Percentiles rank a stretch among this genome's conserved stretches.
Evolutionary conservation across 2,113 vertebrate species (phyloP).

Genomic region (Esox niger): DNA sequence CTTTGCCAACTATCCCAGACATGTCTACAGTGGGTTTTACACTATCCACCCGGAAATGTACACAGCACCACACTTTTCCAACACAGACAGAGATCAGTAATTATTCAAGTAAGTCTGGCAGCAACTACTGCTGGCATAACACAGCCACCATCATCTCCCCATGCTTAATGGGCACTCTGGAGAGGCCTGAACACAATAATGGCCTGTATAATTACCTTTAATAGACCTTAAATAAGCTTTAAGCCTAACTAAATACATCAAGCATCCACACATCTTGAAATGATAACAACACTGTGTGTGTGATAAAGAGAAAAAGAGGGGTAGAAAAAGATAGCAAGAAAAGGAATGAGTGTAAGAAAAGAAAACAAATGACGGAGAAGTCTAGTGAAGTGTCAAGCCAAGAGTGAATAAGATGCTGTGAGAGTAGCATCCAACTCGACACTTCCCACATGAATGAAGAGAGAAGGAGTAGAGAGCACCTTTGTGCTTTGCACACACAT

Average conservation of each 20-base stretch:
- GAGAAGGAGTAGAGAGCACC: not conserved
- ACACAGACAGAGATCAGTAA: conserved; percentile 46
- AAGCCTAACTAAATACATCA: conserved; percentile 68
- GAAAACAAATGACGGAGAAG: not conserved
- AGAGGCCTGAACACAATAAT: conserved; percentile 51
- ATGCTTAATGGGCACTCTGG: conserved; percentile 53
- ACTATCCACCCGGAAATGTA: not conserved
- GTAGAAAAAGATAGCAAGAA: not conserved
- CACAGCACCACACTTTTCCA: conserved; percentile 16
- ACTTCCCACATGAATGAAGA: conserved; percentile 19
- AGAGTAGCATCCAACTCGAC: not conserved
- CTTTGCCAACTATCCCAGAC: not conserved
- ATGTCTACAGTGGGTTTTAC: conserved; percentile 6
- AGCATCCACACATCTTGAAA: conserved; percentile 21
- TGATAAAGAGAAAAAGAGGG: not conserved
- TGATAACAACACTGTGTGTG: conserved; percentile 29
- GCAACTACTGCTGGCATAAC: conserved; percentile 43
- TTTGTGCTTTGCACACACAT: conserved; percentile 21
- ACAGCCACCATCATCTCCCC: conserved; percentile 42
- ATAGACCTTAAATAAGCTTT: conserved; percentile 69
- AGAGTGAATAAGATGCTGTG: not conserved
- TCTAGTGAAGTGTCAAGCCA: no score
- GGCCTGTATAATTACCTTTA: conserved; percentile 67
- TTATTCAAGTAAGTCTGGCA: conserved; percentile 22
- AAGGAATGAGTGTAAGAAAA: not conserved